Evolutionary conservation across 1,140 invertebrate species (phyloP).

Genomic region (Antheraea mylitta): DNA sequence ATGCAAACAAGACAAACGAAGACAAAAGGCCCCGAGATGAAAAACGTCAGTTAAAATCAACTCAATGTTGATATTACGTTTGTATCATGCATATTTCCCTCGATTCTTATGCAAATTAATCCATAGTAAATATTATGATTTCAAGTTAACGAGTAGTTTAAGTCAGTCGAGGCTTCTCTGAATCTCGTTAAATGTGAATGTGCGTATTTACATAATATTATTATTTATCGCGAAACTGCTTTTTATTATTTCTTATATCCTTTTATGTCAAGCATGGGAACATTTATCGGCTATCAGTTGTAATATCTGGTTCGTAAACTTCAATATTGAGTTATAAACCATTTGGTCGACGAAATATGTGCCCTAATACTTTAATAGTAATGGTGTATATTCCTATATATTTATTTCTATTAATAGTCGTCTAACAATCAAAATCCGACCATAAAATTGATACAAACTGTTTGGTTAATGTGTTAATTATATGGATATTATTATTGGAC

Average conservation of each 20-base stretch:
- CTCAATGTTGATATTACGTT: background rate
- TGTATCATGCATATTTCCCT: slow-evolving; percentile 50
- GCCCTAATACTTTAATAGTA: too few species aligned
- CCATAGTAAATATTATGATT: slow-evolving; percentile 74
- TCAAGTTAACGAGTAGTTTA: slow-evolving; percentile 63
- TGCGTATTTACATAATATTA: slow-evolving; percentile 59
- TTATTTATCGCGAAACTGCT: slow-evolving; percentile 52
- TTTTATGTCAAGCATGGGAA: background rate
- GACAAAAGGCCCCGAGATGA: slow-evolving; percentile 29
- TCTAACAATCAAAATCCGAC: too few species aligned
- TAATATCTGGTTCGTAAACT: too few species aligned
- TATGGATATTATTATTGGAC: too few species aligned
- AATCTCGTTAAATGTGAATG: slow-evolving; percentile 56
- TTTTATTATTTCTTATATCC: background rate
- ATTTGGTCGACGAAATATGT: too few species aligned
- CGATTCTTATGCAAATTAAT: slow-evolving; percentile 67
- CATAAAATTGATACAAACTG: too few species aligned
- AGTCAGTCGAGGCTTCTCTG: slow-evolving; percentile 44
- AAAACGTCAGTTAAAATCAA: slow-evolving; percentile 14
- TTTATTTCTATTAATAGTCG: too few species aligned
- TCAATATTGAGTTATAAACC: too few species aligned
- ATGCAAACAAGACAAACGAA: slow-evolving; percentile 20
- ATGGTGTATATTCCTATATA: too few species aligned
- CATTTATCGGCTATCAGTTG: too few species aligned
- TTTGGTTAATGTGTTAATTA: too few species aligned